These are phyloP conservation scores for Anodontia alba DNA, from an alignment of 2,888 invertebrate species.

Conservation along the genomic window DNA sequence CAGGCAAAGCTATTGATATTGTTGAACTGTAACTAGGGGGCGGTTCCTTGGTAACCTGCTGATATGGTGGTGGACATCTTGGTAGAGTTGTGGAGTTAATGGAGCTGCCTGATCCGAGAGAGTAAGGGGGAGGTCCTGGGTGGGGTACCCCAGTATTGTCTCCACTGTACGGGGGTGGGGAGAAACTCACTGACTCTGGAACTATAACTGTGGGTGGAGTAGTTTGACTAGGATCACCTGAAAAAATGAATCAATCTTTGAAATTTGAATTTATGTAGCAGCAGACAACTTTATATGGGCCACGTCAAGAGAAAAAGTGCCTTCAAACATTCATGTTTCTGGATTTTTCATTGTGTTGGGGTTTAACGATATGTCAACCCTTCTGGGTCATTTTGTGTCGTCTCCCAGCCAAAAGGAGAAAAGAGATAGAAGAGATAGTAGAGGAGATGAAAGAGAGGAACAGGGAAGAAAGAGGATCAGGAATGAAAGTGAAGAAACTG, in stretches of 20 bases:
- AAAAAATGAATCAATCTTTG: not conserved
- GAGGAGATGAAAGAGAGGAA: too few species aligned
- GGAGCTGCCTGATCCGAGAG: constrained; percentile 56
- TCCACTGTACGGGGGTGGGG: constrained; percentile 55
- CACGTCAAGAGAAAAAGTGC: too few species aligned
- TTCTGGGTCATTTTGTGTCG: too few species aligned
- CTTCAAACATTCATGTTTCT: too few species aligned
- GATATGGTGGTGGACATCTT: constrained; percentile 51
- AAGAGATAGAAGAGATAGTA: too few species aligned
- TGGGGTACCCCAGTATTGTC: constrained; percentile 59
- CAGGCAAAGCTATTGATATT: not conserved
- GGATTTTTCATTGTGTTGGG: too few species aligned
- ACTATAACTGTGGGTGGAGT: constrained; percentile 32
- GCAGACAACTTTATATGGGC: too few species aligned
- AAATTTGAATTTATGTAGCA: too few species aligned
- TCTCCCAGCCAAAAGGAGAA: too few species aligned
- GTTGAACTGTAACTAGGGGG: constrained; percentile 52
- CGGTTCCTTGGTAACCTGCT: constrained; percentile 44
- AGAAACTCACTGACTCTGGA: constrained; percentile 44
- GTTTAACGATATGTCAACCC: too few species aligned
- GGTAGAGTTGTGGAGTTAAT: constrained; percentile 57
- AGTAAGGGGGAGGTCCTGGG: constrained; percentile 58
- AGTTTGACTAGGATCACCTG: constrained; percentile 27
- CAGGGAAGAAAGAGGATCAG: too few species aligned
- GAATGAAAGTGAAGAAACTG: too few species aligned